These are phyloP conservation scores for Schizaphis graminum DNA, from an alignment of 2,888 invertebrate genomes.

Conservation along the genomic window DNA sequence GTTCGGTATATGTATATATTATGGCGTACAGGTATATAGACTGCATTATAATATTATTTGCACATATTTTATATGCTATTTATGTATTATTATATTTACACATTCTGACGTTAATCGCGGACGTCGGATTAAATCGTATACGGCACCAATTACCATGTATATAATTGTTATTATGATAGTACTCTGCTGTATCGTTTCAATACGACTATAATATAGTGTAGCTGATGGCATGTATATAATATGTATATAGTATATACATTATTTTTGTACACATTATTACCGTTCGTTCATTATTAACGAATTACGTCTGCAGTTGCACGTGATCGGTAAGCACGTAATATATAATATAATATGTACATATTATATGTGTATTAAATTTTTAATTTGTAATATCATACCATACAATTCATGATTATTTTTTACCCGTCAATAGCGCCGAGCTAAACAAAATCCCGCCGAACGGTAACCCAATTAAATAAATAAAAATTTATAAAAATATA, in stretches of 20 bases:
- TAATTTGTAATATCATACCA: neutral
- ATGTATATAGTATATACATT: neutral
- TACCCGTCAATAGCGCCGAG: neutral
- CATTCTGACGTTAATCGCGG: neutral
- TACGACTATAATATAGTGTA: neutral
- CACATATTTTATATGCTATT: neutral
- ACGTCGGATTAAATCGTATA: neutral
- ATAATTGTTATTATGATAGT: neutral
- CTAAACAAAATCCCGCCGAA: neutral
- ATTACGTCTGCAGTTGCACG: neutral
- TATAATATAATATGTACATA: neutral
- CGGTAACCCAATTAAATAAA: neutral
- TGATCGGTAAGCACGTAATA: neutral
- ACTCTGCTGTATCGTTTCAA: neutral
- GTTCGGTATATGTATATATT: neutral
- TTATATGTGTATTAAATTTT: neutral
- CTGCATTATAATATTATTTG: neutral
- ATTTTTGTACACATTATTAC: neutral
- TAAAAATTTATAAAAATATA: neutral
- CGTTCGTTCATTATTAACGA: neutral
- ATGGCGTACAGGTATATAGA: neutral
- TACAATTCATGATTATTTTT: neutral
- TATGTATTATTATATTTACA: neutral
- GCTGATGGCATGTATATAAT: neutral
- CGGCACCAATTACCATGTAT: neutral